Percentiles rank a stretch among this genome's conserved stretches.
These are phyloP conservation scores for Triplophysa siluroides DNA, from an alignment of 2,113 vertebrate genomes.

Conservation along the genomic window DNA sequence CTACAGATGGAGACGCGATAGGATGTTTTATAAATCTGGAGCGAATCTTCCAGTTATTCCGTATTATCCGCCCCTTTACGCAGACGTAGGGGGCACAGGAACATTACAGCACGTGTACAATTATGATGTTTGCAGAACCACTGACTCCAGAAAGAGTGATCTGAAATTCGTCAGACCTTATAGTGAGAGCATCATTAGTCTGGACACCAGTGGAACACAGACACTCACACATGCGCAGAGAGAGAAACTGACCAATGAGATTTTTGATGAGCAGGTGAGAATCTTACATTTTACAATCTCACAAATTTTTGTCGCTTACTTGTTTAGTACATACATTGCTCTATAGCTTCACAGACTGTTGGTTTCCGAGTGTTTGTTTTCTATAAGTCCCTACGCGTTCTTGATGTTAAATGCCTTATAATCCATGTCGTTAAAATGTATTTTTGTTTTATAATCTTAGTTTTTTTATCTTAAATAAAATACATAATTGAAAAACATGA, in stretches of 20 bases:
- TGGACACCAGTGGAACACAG: conserved; percentile 44
- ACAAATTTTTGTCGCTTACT: too few relatives aligned
- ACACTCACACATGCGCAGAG: conserved; percentile 22
- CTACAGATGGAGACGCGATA: background rate
- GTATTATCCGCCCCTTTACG: background rate
- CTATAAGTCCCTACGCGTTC: too few relatives aligned
- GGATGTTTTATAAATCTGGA: background rate
- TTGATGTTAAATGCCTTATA: too few relatives aligned
- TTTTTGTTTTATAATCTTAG: too few relatives aligned
- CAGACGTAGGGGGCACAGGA: background rate
- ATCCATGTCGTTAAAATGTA: too few relatives aligned
- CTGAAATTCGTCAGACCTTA: background rate
- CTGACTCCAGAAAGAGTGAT: background rate
- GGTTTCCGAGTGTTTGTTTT: too few relatives aligned
- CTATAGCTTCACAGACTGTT: too few relatives aligned
- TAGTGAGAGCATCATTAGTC: background rate
- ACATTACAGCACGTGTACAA: background rate
- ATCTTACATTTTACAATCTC: too few relatives aligned
- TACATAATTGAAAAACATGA: too few relatives aligned
- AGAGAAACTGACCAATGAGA: background rate
- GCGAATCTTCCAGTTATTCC: background rate
- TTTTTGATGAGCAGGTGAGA: conserved; percentile 36
- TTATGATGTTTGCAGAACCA: background rate
- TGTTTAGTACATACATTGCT: too few relatives aligned
- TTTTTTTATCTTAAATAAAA: too few relatives aligned